Conservation (phyloP, 2,113 vertebrate species). For the Poeciliopsis prolifica region DNA sequence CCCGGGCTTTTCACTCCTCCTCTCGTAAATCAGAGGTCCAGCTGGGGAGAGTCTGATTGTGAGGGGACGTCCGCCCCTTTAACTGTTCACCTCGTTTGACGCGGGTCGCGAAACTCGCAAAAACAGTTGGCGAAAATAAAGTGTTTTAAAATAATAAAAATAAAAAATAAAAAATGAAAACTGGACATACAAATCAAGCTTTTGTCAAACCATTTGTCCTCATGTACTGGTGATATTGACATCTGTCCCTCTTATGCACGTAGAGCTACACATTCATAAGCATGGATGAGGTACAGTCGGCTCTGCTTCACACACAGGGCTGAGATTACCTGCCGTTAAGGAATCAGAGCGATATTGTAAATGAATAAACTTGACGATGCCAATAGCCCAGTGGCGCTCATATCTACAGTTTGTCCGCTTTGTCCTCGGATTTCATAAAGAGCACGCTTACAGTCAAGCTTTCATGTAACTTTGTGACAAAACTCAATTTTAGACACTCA, state of each 20-base stretch:
- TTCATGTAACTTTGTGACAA: constrained; percentile 22
- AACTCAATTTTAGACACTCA: constrained; percentile 27
- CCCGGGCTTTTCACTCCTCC: constrained; percentile 43
- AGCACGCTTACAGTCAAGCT: constrained; percentile 46
- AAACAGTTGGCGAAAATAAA: constrained; percentile 10
- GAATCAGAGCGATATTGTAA: constrained; percentile 41
- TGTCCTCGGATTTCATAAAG: constrained; percentile 32
- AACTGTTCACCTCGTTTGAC: constrained; percentile 36
- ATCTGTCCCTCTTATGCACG: constrained; percentile 16
- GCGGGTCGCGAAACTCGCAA: constrained; percentile 34
- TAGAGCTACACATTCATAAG: constrained; percentile 57
- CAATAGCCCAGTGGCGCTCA: constrained; percentile 42
- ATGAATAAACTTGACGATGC: constrained; percentile 41
- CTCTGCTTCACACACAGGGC: constrained; percentile 23
- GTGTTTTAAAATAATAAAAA: background rate
- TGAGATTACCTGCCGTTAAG: constrained; percentile 13
- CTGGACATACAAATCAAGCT: constrained; percentile 42
- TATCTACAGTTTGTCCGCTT: constrained; percentile 53
- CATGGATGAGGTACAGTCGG: constrained; percentile 58
- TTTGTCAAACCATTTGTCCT: constrained; percentile 25
- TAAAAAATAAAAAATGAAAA: background rate
- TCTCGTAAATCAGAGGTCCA: constrained; percentile 24
- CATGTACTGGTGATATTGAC: constrained; percentile 14
- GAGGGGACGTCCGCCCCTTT: constrained; percentile 17
- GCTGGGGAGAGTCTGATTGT: constrained; percentile 28